Conservation (phyloP, 2,113 vertebrate genomes). For the Rhadina sibilatrix region DNA sequence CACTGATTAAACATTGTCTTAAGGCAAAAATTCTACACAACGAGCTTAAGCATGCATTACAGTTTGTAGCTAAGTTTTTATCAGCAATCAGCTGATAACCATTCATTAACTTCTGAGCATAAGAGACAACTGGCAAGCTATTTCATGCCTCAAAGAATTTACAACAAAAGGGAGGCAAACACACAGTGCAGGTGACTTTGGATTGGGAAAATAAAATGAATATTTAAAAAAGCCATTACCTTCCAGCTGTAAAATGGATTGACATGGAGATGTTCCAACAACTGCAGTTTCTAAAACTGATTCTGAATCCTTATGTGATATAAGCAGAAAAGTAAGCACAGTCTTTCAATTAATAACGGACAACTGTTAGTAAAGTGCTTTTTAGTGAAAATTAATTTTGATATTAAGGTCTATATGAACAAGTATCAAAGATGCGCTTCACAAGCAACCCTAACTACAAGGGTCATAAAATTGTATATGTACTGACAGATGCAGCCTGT, state of each 20-base stretch:
- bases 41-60: slow-evolving; percentile 52
- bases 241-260: slow-evolving; percentile 18
- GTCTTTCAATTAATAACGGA: background rate
- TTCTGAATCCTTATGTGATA: background rate
- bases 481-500: background rate
- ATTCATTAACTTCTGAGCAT: slow-evolving; percentile 70
- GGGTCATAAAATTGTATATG: background rate
- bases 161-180: slow-evolving; percentile 64
- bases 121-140: slow-evolving; percentile 74
- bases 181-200: slow-evolving; percentile 59
- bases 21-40: slow-evolving; percentile 60
- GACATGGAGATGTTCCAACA: slow-evolving; percentile 28
- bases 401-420: slow-evolving; percentile 10
- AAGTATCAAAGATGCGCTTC: background rate
- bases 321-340: background rate
- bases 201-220: slow-evolving; percentile 65
- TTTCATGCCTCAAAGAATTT: slow-evolving; percentile 79
- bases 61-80: slow-evolving; percentile 60
- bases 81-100: slow-evolving; percentile 72
- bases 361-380: background rate
- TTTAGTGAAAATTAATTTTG: background rate
- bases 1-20: slow-evolving; percentile 10
- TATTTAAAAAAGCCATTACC: slow-evolving; percentile 52
- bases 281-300: slow-evolving; percentile 9
- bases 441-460: background rate